Percentiles rank a stretch among this genome's conserved stretches.
phyloP scores from a whole-genome alignment of 2,113 vertebrate species.

The Bubo bubo region DNA sequence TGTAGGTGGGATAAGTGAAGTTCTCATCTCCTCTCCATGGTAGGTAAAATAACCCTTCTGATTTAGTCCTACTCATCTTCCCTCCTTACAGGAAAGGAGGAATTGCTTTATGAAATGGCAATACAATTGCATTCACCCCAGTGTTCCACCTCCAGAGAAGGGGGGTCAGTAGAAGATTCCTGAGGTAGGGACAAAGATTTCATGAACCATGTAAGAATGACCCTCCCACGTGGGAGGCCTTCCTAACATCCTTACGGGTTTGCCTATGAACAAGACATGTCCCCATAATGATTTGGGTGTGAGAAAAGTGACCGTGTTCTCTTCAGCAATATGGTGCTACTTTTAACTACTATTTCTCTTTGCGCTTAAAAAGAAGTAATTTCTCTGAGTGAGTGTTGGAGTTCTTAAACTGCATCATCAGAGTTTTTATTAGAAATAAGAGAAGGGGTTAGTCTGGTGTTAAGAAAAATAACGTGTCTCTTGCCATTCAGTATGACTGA shows the following conservation, averaged over 20 bases:
- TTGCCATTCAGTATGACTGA: not conserved
- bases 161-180: not conserved
- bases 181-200: not conserved
- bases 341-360: not conserved
- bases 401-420: not conserved
- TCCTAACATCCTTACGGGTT: not conserved
- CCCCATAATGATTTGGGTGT: not conserved
- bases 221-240: not conserved
- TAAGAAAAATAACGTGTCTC: not conserved
- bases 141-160: not conserved
- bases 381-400: not conserved
- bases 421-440: not conserved
- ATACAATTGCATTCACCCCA: not conserved
- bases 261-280: not conserved
- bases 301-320: not conserved
- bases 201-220: not conserved
- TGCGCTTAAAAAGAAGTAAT: not conserved
- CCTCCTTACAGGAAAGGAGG: not conserved
- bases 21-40: not conserved
- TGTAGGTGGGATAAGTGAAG: not conserved
- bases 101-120: not conserved
- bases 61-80: not conserved
- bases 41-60: not conserved
- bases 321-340: not conserved
- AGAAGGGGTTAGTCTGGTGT: not conserved